phyloP scores from a whole-genome alignment of 2,113 vertebrate species.

The Felis catus region F.catus_Fca126_mat1.0 CM031420.1:127897501-127898000 shows the following conservation, averaged over 20 bases:
- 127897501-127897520: not conserved
- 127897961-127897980: not conserved
- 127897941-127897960: not conserved
- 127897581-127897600: not conserved
- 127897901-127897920: not conserved
- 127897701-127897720: not conserved
- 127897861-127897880: not conserved
- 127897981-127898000: not conserved
- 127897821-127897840: not conserved
- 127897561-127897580: not conserved
- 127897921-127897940: not conserved
- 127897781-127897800: constrained; percentile 24
- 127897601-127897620: not conserved
- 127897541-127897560: not conserved
- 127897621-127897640: not conserved
- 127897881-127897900: not conserved
- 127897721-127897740: not conserved
- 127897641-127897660: not conserved
- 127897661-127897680: constrained; percentile 16
- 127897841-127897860: not conserved
- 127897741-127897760: not conserved
- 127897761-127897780: constrained; percentile 18
- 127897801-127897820: not conserved
- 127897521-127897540: not conserved
- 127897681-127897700: not conserved